Evolutionary conservation across 2,797 vertebrate species (phyloP).

Genomic region (Premnoplex brunnescens): DNA sequence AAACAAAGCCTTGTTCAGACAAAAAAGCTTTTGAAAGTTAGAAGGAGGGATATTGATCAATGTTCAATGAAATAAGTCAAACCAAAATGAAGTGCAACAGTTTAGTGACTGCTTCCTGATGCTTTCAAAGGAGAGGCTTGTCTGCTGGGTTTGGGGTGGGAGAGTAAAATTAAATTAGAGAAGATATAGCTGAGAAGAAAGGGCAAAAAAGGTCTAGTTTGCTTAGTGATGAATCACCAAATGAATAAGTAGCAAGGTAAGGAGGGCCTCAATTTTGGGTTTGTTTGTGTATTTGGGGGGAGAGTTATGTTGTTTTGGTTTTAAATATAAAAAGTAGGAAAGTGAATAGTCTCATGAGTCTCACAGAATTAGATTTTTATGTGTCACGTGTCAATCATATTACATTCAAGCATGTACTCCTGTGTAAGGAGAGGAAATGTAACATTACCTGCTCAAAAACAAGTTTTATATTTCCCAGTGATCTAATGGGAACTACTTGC

Average conservation of each 20-base stretch:
- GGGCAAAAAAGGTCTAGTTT: not conserved
- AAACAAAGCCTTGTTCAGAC: not conserved
- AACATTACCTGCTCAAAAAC: not conserved
- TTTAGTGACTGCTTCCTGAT: not conserved
- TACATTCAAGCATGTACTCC: not conserved
- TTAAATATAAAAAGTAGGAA: not conserved
- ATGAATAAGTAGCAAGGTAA: not conserved
- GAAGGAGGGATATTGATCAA: not conserved
- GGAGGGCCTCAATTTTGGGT: not conserved
- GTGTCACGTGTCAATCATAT: rapidly evolving
- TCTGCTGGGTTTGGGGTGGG: not conserved
- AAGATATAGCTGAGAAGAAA: not conserved
- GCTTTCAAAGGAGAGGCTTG: not conserved
- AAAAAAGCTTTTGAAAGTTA: not conserved
- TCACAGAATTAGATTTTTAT: not conserved
- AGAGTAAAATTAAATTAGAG: not conserved
- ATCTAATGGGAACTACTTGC: not conserved
- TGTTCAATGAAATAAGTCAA: not conserved
- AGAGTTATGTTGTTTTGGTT: no score
- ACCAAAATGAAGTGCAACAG: not conserved
- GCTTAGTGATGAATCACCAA: not conserved
- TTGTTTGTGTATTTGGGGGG: no score
- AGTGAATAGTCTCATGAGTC: not conserved
- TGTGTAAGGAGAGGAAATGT: not conserved
- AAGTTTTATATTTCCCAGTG: not conserved